A percentile compares a stretch with the other conserved stretches of the same genome.
Conservation (phyloP, 2,888 invertebrate species). For the Noctua janthina region DNA sequence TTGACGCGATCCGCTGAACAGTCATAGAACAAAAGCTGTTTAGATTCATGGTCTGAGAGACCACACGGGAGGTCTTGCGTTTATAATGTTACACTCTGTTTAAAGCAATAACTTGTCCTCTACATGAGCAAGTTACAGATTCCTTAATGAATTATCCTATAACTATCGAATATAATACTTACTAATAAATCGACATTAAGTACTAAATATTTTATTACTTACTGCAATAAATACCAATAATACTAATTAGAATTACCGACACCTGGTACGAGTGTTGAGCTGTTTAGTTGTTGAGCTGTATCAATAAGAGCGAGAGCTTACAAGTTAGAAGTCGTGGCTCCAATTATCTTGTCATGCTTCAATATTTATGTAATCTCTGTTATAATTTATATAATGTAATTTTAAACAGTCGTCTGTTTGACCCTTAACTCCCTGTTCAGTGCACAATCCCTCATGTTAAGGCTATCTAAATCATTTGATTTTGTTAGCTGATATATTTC, state of each 20-base stretch:
- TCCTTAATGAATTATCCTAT: background rate
- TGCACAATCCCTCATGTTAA: background rate
- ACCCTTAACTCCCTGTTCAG: conserved; percentile 33
- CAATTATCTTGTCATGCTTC: conserved; percentile 63
- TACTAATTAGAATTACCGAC: conserved; percentile 37
- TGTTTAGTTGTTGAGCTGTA: conserved; percentile 21
- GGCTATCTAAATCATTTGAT: conserved; percentile 14
- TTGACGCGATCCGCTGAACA: no score
- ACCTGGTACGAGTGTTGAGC: conserved; percentile 11
- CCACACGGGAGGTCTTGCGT: no score
- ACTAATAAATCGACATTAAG: conserved; percentile 13
- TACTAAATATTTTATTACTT: conserved; percentile 19
- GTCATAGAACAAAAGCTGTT: no score
- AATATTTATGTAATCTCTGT: conserved; percentile 48
- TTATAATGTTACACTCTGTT: no score
- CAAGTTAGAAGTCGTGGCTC: conserved; percentile 53
- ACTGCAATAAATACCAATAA: conserved; percentile 35
- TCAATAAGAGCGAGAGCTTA: conserved; percentile 40
- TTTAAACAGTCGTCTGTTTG: conserved; percentile 46
- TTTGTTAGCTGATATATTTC: conserved; percentile 1
- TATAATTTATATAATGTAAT: conserved; percentile 44
- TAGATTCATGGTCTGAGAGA: no score
- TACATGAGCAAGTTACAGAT: background rate
- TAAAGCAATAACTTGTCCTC: no score
- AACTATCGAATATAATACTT: background rate